Base-by-base conservation (phyloP, 2,113 vertebrate genomes). In the Pan troglodytes region DNA sequence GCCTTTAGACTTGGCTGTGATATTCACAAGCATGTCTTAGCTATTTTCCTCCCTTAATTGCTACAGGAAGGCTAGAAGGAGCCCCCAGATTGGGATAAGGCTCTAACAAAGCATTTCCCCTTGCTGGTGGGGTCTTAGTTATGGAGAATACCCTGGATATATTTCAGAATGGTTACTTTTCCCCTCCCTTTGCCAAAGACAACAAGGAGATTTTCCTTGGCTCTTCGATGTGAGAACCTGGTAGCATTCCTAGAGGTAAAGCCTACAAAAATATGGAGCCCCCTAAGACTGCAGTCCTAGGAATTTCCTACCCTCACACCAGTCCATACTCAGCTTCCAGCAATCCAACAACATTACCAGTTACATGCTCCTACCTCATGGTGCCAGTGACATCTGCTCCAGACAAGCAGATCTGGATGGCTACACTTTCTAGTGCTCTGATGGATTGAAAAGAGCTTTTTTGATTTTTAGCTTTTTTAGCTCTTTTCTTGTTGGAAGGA, bases 351-450 rank as follows among this genome's bases (percentile, higher is more conserved):
- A 55, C 68, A 70, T 35, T 0, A 43, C 32, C 11, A 0, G 20
- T 35, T 25, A 14, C 32, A 9, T 0, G 6, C 25, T 30, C 17
- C 23, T 23, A 64, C 2, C 23, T n/a, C 3, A 1, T 0, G 25
- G 18, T 0, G 6, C 3, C 78, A 1, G 48, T 0, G 17, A 17
- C 55, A 14, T 10, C 45, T 0, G 0, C 9, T 55, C 68, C 43
- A 45, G 57, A 10, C 6, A 30, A 76, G 48, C 3, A 70, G 27
- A 50, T 16, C 16, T 2, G 9, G 8, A 30, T 27, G 48, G 17
- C 43, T 32, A 0, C 8, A 2, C 27, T 57, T 64, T 43, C 57
- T 20, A 10, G 16, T n/a, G 30, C 70, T 61, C 13, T 25, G 10
- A 87, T 8, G 0, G 32, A 16, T 4, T 30, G 30, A 25, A 43